A percentile compares a stretch with the other conserved stretches of the same genome.
phyloP scores from a whole-genome alignment of 1,140 invertebrate genomes.

The Drosophila parabipectinata region DNA sequence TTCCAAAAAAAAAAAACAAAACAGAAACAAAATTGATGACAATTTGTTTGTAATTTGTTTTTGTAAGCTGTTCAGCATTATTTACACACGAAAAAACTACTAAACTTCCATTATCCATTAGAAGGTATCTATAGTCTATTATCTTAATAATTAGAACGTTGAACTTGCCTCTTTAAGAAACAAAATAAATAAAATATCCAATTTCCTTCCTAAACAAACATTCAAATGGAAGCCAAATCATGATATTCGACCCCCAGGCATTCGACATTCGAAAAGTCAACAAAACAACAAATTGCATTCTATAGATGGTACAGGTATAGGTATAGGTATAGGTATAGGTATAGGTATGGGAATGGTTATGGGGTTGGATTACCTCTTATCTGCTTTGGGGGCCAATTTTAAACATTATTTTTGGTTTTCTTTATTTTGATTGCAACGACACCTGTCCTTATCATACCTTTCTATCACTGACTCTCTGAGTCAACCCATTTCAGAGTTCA shows the following conservation, averaged over 20 bases:
- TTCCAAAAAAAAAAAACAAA: constrained; percentile 11
- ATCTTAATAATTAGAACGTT: too few species aligned
- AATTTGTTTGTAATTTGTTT: constrained; percentile 80
- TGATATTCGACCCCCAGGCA: constrained; percentile 58
- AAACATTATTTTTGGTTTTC: too few species aligned
- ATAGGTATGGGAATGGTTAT: too few species aligned
- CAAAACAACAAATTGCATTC: constrained; percentile 48
- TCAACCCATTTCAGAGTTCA: too few species aligned
- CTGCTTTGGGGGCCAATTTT: too few species aligned
- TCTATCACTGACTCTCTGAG: background rate
- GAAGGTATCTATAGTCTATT: too few species aligned
- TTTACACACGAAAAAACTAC: background rate
- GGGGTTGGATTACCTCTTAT: background rate
- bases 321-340: too few species aligned
- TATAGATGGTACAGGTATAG: too few species aligned
- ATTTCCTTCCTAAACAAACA: constrained; percentile 46
- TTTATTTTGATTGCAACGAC: too few species aligned
- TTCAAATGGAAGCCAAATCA: constrained; percentile 52
- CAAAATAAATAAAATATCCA: background rate
- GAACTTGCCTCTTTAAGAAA: too few species aligned
- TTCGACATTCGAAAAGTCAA: constrained; percentile 36
- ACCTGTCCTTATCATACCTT: background rate
- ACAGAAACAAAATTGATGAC: constrained; percentile 36
- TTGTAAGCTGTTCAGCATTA: constrained; percentile 1
- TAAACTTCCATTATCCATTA: too few species aligned